A percentile compares a stretch with the other conserved stretches of the same genome.
Conservation (phyloP, 2,797 vertebrate genomes). For the Paramormyrops hopkinsi region DNA sequence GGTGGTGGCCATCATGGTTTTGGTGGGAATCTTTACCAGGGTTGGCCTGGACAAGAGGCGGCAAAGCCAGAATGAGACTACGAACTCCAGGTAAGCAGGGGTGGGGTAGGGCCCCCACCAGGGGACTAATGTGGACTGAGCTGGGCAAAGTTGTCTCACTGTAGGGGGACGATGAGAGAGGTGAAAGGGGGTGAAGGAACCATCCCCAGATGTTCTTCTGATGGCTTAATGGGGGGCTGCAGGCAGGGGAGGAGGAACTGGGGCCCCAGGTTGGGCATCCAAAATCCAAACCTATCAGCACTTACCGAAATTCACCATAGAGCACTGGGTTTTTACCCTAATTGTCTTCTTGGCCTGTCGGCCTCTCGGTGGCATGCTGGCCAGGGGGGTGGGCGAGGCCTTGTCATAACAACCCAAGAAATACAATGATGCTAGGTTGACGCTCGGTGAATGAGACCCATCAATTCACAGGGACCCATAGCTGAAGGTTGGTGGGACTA, state of each 20-base stretch:
- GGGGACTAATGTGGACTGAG: not conserved
- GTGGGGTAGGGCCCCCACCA: no score
- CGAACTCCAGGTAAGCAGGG: conserved; percentile 79
- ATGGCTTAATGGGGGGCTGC: not conserved
- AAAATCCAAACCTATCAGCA: not conserved
- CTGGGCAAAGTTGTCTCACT: not conserved
- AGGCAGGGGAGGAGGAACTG: not conserved
- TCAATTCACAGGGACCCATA: conserved; percentile 23
- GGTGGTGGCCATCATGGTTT: conserved; percentile 89
- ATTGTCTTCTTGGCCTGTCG: not conserved
- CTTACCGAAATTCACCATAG: conserved; percentile 12
- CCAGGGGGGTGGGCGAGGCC: not conserved
- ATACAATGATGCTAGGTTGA: conserved; percentile 31
- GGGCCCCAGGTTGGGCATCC: not conserved
- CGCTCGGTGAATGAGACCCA: conserved; percentile 24
- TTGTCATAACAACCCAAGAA: conserved; percentile 24
- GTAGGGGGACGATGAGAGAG: not conserved
- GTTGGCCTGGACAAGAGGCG: conserved; percentile 86
- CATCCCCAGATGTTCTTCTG: not conserved
- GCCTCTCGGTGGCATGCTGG: not conserved
- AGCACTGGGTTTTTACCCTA: not conserved
- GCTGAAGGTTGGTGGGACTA: conserved; percentile 15
- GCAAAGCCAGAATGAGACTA: conserved; percentile 79
- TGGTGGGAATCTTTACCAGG: conserved; percentile 90
- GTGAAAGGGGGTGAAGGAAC: not conserved